Conservation (phyloP, 2,797 vertebrate species). For the Microtus agrestis region DNA sequence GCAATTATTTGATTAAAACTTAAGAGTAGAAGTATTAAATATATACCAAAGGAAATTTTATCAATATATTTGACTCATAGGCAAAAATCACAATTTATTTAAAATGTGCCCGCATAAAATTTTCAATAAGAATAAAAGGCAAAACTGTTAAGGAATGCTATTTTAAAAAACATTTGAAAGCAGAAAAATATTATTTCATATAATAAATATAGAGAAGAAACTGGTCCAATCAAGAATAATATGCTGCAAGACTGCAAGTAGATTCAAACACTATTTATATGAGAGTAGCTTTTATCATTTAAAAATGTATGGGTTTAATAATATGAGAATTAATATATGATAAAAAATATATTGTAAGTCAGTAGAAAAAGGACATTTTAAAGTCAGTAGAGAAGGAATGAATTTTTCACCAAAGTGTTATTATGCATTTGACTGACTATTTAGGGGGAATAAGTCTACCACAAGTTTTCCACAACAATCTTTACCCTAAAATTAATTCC, state of each 20-base stretch:
- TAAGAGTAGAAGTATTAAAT: not conserved
- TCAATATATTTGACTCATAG: constrained; percentile 8
- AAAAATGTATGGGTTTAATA: constrained; percentile 25
- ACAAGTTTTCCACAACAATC: constrained; percentile 8
- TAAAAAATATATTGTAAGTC: constrained; percentile 32
- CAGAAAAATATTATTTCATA: constrained; percentile 38
- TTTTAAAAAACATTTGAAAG: constrained; percentile 37
- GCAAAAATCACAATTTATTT: constrained; percentile 35
- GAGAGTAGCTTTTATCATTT: constrained; percentile 26
- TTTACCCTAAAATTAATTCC: constrained; percentile 45
- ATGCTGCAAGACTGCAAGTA: constrained; percentile 16
- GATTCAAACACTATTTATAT: not conserved
- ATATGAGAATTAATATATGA: constrained; percentile 26
- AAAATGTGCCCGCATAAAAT: constrained; percentile 31
- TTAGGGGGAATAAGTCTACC: not conserved
- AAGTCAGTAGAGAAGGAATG: not conserved
- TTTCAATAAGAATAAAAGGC: not conserved
- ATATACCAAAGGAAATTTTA: not conserved
- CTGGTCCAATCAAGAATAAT: not conserved
- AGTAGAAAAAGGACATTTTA: not conserved
- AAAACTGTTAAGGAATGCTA: constrained; percentile 7
- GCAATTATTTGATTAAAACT: not conserved
- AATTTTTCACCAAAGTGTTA: constrained; percentile 60
- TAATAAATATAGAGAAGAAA: constrained; percentile 27
- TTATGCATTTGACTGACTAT: not conserved